Conservation (phyloP, 2,888 invertebrate species). For the Disparrhopalites patrizii region DNA sequence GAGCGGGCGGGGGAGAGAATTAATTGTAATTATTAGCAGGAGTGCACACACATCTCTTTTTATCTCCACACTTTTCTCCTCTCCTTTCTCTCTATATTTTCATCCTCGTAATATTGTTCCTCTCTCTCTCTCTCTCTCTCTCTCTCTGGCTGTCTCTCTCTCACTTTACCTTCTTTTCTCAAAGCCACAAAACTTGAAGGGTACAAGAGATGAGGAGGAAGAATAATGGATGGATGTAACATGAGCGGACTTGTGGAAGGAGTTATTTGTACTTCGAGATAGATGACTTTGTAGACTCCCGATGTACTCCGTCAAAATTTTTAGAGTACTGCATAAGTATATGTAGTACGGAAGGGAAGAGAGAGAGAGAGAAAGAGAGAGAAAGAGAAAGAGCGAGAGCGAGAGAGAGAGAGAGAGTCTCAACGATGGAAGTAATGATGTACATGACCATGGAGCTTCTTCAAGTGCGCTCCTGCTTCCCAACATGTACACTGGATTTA, state of each 20-base stretch:
- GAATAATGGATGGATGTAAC: neutral
- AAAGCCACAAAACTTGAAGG: too few relatives aligned
- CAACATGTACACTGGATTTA: too few relatives aligned
- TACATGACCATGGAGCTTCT: too few relatives aligned
- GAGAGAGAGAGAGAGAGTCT: too few relatives aligned
- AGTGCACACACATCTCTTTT: too few relatives aligned
- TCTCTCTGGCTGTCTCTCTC: neutral
- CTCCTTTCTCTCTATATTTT: neutral
- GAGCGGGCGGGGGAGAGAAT: too few relatives aligned
- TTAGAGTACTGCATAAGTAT: neutral
- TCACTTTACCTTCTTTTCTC: neutral
- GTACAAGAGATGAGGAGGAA: neutral
- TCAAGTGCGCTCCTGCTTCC: too few relatives aligned
- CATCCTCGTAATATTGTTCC: neutral
- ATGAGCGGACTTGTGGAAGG: neutral
- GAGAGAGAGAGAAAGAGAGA: neutral
- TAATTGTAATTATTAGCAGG: too few relatives aligned
- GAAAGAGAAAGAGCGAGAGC: neutral
- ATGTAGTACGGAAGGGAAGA: neutral
- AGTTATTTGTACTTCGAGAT: conserved; percentile 3
- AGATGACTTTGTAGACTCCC: neutral
- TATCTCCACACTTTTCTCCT: too few relatives aligned
- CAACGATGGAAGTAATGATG: too few relatives aligned
- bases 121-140: neutral
- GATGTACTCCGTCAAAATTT: neutral